Conservation (phyloP, 1,140 invertebrate genomes). For the Cyclina sinensis region DNA sequence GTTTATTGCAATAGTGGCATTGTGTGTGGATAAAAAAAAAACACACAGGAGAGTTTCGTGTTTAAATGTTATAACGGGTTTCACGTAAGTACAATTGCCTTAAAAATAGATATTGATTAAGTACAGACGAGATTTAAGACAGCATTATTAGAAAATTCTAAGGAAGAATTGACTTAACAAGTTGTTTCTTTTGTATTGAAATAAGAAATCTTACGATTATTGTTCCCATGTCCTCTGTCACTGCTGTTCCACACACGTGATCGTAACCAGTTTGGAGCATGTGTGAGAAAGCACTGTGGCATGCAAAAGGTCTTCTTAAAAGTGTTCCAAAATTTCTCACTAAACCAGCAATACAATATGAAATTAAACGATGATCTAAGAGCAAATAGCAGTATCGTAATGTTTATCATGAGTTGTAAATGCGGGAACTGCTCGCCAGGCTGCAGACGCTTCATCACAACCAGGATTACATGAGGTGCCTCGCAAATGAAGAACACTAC, state of each 20-base stretch:
- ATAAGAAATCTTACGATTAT: constrained; percentile 75
- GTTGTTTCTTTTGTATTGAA: constrained; percentile 78
- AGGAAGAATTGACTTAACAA: constrained; percentile 62
- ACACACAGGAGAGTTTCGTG: no score
- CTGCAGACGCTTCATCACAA: constrained; percentile 86
- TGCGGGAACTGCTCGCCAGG: not conserved
- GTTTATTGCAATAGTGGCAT: no score
- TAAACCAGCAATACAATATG: constrained; percentile 92
- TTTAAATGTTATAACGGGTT: no score
- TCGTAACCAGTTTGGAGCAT: constrained; percentile 43
- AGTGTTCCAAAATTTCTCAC: constrained; percentile 92
- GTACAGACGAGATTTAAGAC: not conserved
- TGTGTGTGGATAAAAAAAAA: no score
- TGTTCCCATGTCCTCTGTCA: constrained; percentile 71
- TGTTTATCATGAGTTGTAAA: constrained; percentile 51
- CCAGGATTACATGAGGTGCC: constrained; percentile 87
- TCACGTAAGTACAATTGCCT: no score
- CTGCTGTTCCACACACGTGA: constrained; percentile 57
- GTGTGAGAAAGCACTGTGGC: constrained; percentile 66
- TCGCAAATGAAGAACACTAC: constrained; percentile 92
- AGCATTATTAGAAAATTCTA: not conserved
- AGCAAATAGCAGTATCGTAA: constrained; percentile 88
- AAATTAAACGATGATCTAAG: constrained; percentile 92
- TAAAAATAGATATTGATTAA: no score
- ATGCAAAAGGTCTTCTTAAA: constrained; percentile 90